A percentile compares a stretch with the other conserved stretches of the same genome.
Evolutionary conservation across 2,113 vertebrate genomes (phyloP).

Genomic region (Chelonoidis abingdonii): DNA sequence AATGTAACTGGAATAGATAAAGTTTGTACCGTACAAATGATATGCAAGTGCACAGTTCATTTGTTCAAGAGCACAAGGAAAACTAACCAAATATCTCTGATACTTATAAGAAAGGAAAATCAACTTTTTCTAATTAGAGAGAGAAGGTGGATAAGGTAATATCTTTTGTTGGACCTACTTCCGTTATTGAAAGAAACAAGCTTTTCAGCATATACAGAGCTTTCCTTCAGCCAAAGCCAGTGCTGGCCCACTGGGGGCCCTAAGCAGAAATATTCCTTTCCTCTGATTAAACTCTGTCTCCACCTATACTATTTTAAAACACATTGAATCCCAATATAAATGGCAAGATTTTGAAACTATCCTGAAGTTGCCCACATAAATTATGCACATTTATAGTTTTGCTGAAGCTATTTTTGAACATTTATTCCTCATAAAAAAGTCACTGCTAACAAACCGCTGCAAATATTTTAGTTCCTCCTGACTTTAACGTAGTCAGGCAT

Average conservation of each 20-base stretch:
- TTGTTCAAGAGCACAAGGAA: neutral
- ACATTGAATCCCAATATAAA: neutral
- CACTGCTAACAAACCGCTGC: neutral
- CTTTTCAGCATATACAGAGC: neutral
- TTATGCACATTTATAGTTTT: neutral
- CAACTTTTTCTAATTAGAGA: neutral
- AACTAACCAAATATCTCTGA: neutral
- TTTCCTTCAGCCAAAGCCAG: neutral
- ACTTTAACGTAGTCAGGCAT: neutral
- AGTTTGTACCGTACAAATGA: neutral
- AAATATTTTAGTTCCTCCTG: neutral
- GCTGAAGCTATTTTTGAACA: neutral
- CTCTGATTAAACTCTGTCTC: neutral
- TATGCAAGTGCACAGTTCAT: neutral
- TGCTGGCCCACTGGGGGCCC: neutral
- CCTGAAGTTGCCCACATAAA: neutral
- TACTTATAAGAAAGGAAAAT: neutral
- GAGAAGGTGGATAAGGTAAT: neutral
- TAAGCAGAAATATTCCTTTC: neutral
- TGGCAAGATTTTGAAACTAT: neutral
- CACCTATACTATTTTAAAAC: neutral
- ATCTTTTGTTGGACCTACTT: neutral
- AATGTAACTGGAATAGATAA: neutral
- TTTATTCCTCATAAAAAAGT: neutral
- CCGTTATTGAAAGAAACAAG: neutral